phyloP scores from a whole-genome alignment of 2,797 vertebrate species.

The Nothura maculosa region DNA sequence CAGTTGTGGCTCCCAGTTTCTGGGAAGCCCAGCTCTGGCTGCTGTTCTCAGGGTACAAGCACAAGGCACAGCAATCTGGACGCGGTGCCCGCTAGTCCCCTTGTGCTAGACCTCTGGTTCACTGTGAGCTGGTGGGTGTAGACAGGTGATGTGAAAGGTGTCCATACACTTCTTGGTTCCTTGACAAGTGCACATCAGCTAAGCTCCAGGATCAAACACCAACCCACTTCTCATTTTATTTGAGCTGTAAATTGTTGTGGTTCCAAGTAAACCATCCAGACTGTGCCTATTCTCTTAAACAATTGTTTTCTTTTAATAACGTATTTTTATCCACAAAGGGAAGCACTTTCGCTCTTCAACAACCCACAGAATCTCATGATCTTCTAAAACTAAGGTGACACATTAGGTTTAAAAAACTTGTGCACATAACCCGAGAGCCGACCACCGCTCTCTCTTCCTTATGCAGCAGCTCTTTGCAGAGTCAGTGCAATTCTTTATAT shows the following conservation, averaged over 20 bases:
- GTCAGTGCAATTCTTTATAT: constrained; percentile 61
- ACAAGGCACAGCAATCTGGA: neutral
- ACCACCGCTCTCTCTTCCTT: neutral
- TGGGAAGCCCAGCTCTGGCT: neutral
- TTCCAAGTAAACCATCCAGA: neutral
- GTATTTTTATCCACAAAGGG: neutral
- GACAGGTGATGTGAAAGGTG: neutral
- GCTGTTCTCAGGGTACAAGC: neutral
- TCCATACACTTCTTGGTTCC: neutral
- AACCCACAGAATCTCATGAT: neutral
- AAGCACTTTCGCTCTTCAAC: neutral
- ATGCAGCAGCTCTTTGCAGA: constrained; percentile 49
- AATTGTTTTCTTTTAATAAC: neutral
- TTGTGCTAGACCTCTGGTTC: neutral
- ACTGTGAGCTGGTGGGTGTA: neutral
- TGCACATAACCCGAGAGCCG: neutral
- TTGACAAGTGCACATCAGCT: neutral
- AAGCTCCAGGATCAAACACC: neutral
- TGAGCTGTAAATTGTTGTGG: neutral
- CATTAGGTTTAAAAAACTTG: neutral
- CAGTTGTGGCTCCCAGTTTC: no score
- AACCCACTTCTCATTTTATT: neutral
- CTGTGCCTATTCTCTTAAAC: neutral
- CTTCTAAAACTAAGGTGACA: neutral
- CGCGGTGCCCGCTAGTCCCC: neutral